phyloP scores from a whole-genome alignment of 2,888 invertebrate genomes.

The Dicycla oo region DNA sequence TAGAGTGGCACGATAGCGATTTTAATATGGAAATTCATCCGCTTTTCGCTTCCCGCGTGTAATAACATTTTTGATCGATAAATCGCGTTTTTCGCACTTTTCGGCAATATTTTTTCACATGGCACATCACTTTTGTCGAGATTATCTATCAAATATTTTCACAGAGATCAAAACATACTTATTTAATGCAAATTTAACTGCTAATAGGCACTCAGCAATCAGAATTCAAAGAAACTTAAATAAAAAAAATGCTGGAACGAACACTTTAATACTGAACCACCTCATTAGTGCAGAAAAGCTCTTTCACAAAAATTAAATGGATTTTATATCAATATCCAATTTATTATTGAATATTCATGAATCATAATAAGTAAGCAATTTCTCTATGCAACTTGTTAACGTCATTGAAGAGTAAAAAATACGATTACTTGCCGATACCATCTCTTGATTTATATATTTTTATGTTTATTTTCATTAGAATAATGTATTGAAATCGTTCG shows the following conservation, averaged over 20 bases:
- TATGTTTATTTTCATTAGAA: constrained; percentile 55
- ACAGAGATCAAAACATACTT: neutral
- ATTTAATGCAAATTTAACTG: neutral
- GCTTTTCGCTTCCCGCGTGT: constrained; percentile 82
- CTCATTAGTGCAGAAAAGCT: constrained; percentile 53
- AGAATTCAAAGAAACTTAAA: constrained; percentile 20
- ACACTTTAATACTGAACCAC: constrained; percentile 19
- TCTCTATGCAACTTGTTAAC: constrained; percentile 63
- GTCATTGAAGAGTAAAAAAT: constrained; percentile 64
- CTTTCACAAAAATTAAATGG: constrained; percentile 47
- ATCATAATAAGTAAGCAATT: constrained; percentile 73
- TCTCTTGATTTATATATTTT: constrained; percentile 58
- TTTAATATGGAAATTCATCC: constrained; percentile 85
- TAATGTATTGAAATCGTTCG: constrained; percentile 58
- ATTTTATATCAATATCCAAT: constrained; percentile 69
- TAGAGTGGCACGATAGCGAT: constrained; percentile 78
- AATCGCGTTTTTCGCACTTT: constrained; percentile 57
- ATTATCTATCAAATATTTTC: neutral
- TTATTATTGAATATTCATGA: constrained; percentile 71
- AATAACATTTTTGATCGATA: constrained; percentile 81
- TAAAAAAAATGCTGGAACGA: neutral
- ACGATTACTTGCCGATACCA: constrained; percentile 62
- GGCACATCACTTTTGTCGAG: constrained; percentile 1
- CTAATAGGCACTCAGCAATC: constrained; percentile 21
- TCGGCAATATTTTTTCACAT: constrained; percentile 9